Evolutionary conservation across 2,113 vertebrate species (phyloP).

Genomic region (Polyodon spathula): DNA sequence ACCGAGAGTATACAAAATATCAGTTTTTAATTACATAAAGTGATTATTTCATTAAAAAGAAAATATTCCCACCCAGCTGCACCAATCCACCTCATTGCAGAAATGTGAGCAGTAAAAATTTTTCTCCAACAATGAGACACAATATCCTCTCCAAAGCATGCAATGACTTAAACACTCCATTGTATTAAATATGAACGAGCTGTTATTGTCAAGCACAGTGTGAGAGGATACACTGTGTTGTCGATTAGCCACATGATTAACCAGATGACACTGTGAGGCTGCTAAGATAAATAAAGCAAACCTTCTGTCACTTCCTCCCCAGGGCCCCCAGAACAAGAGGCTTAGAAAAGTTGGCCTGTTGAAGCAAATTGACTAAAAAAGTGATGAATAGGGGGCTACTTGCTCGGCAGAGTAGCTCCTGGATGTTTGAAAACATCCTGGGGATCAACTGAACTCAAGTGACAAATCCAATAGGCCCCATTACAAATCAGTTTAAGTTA

Average conservation of each 20-base stretch:
- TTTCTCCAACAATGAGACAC: slow-evolving; percentile 73
- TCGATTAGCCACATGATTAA: slow-evolving; percentile 95
- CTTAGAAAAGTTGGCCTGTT: slow-evolving; percentile 45
- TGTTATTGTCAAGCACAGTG: slow-evolving; percentile 62
- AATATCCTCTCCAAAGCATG: slow-evolving; percentile 68
- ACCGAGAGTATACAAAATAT: slow-evolving; percentile 39
- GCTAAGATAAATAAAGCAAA: slow-evolving; percentile 82
- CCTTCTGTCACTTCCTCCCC: slow-evolving; percentile 87
- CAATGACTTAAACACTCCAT: slow-evolving; percentile 90
- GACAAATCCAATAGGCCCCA: too few species aligned
- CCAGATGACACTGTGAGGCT: slow-evolving; percentile 85
- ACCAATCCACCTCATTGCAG: slow-evolving; percentile 60
- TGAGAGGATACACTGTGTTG: slow-evolving; percentile 60
- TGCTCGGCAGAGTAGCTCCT: slow-evolving; percentile 52
- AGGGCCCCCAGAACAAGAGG: slow-evolving; percentile 37
- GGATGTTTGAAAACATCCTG: neutral
- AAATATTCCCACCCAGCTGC: slow-evolving; percentile 71
- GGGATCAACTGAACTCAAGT: too few species aligned
- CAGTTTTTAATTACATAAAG: slow-evolving; percentile 70
- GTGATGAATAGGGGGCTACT: slow-evolving; percentile 55
- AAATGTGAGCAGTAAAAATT: slow-evolving; percentile 59
- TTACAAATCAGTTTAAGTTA: too few species aligned
- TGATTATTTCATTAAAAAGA: slow-evolving; percentile 50
- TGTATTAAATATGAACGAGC: slow-evolving; percentile 91
- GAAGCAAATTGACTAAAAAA: slow-evolving; percentile 56